A percentile compares a stretch with the other conserved stretches of the same genome.
Evolutionary conservation across 92 coral and sea anemone species (phyloP).

Genomic region (Palythoa caribaeorum): DNA sequence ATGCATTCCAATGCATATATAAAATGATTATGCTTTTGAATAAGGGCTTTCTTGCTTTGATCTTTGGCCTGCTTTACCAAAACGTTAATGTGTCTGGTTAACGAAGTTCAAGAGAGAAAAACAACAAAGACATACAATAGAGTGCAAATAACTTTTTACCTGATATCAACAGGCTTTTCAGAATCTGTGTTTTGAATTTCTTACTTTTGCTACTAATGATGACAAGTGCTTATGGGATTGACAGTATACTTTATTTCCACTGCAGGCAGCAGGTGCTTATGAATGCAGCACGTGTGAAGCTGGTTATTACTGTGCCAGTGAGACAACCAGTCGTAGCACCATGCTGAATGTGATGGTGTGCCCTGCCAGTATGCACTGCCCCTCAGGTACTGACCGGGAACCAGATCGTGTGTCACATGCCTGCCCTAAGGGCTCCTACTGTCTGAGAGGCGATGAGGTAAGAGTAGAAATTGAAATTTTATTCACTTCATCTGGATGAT

Average conservation of each 20-base stretch:
- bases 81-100: no score
- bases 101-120: no score
- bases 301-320: constrained; percentile 91
- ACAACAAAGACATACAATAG: no score
- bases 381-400: constrained; percentile 76
- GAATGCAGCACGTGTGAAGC: constrained; percentile 86
- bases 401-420: constrained; percentile 94
- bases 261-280: constrained; percentile 89
- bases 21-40: no score
- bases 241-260: neutral
- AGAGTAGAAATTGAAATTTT: neutral
- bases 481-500: neutral
- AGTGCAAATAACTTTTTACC: no score
- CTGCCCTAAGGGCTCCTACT: constrained; percentile 85
- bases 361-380: constrained; percentile 97
- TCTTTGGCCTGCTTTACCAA: no score
- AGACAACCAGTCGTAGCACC: constrained; percentile 81
- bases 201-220: neutral
- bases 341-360: constrained; percentile 87
- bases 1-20: no score
- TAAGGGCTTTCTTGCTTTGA: no score
- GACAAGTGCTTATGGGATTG: neutral
- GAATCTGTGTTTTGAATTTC: neutral
- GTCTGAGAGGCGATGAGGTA: constrained; percentile 98
- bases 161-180: no score